Evolutionary conservation across 1,140 invertebrate genomes (phyloP), one percentile per base, ranked within the genome.

Genomic region (Onthophagus taurus): DNA sequence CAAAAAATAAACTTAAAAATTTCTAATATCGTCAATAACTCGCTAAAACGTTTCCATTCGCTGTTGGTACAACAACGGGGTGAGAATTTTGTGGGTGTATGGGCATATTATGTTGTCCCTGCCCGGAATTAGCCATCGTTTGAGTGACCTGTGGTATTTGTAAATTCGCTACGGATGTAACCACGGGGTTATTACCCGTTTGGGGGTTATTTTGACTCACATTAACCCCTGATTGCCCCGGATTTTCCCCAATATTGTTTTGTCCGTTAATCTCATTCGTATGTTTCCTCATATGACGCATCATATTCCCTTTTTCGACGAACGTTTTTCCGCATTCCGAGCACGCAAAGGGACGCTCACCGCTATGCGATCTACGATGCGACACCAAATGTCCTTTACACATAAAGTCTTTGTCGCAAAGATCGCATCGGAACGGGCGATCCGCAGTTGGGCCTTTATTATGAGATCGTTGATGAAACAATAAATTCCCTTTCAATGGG

Each of bases 361-460:
- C 87, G 12, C 84, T 85, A 63, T 96, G 92, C 17, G 87, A 90
- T 42, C 89, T 76, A 52, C 89, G 74, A 62, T 96, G 92, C 1
- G 85, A 83, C 41, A 87, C 82, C 43, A 97, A 74, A 68, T 96
- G 91, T 29, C 92, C 90, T 72, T 97, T 96, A 63, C 92, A 85
- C 66, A 95, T 83, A 70, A 99, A 99, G 53, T 93, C 88, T 66
- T 98, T 98, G 18, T 88, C 85, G 60, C 95, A 98, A 31, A 97
- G 76, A 54, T 97, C 93, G 65, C 95, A 98, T 18, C 86, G 75
- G 68, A 91, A 97, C 0, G 92, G 91, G 44, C 93, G 69, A 59
- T 94, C 87, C 47, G 89, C 84, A 19, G 85, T 85, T 47, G 75
- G 75, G 17, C 79, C 80, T 59, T 87, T 87, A 56, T 85, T 85